A percentile compares a stretch with the other conserved stretches of the same genome.
These are phyloP conservation scores for Dromaius novaehollandiae DNA, from an alignment of 2,113 vertebrate genomes.

Conservation along the genomic window DNA sequence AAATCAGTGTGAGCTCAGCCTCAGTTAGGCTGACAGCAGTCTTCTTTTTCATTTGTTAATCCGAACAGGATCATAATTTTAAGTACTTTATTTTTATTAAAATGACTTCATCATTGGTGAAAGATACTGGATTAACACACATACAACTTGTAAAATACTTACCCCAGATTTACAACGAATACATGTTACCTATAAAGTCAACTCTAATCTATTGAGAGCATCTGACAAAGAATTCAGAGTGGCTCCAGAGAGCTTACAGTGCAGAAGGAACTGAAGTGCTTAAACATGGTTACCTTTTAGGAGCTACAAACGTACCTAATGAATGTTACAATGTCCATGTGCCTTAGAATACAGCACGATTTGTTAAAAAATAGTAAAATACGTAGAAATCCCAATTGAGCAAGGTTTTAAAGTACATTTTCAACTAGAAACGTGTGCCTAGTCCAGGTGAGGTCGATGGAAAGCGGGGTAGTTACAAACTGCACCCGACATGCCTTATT, in stretches of 20 bases:
- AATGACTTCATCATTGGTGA: not conserved
- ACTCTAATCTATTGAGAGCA: not conserved
- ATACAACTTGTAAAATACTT: not conserved
- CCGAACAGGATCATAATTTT: not conserved
- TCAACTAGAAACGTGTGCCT: not conserved
- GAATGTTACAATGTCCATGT: not conserved
- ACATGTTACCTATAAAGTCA: not conserved
- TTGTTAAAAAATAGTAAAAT: not conserved
- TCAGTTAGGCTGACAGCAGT: rapidly evolving
- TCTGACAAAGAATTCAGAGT: not conserved
- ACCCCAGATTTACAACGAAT: not conserved
- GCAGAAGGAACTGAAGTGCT: not conserved
- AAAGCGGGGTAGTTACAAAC: not conserved
- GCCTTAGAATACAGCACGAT: not conserved
- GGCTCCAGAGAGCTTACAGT: not conserved
- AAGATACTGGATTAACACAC: not conserved
- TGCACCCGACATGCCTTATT: not conserved
- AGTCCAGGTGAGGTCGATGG: not conserved
- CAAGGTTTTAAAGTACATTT: not conserved
- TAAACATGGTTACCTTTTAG: rapidly evolving
- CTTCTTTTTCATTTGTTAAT: not conserved
- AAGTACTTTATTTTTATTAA: not conserved
- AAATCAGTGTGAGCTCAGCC: not conserved
- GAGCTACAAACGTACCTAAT: not conserved
- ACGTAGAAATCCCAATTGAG: not conserved